Conservation (phyloP, 2,113 vertebrate genomes). For the Myrmecophaga tridactyla region DNA sequence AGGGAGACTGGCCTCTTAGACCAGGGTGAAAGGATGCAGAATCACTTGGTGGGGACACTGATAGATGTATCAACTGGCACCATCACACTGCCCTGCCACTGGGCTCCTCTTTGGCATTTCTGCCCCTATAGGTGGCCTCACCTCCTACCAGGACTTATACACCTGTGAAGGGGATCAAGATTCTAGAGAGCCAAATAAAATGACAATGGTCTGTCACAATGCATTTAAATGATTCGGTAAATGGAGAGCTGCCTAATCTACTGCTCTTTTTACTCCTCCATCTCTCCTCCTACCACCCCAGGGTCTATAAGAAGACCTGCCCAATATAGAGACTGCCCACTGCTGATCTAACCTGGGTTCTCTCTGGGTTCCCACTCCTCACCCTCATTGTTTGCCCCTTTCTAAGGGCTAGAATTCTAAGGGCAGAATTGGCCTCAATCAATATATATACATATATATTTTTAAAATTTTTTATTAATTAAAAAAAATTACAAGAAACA, state of each 20-base stretch:
- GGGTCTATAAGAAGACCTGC: not conserved
- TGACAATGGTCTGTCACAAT: too few relatives aligned
- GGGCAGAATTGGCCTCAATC: not conserved
- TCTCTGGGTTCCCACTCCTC: not conserved
- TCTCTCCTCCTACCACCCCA: not conserved
- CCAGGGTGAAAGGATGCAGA: rapidly evolving
- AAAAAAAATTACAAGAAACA: too few relatives aligned
- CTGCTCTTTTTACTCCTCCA: not conserved
- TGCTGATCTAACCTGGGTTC: rapidly evolving
- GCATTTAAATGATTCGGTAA: not conserved
- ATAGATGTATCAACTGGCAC: not conserved
- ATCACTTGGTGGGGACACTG: too few relatives aligned
- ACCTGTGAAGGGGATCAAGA: not conserved
- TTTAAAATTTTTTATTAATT: too few relatives aligned
- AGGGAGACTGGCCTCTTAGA: too few relatives aligned
- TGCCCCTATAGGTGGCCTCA: not conserved
- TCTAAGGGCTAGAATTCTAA: too few relatives aligned
- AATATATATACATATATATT: too few relatives aligned
- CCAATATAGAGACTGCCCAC: too few relatives aligned
- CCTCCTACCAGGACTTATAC: not conserved
- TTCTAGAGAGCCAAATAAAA: not conserved
- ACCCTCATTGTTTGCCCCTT: not conserved
- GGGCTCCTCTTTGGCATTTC: not conserved
- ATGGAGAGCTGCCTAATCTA: not conserved
- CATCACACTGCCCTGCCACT: rapidly evolving